Evolutionary conservation across 2,888 invertebrate species (phyloP).

Genomic region (Dyspetes luteomarginatus): DNA sequence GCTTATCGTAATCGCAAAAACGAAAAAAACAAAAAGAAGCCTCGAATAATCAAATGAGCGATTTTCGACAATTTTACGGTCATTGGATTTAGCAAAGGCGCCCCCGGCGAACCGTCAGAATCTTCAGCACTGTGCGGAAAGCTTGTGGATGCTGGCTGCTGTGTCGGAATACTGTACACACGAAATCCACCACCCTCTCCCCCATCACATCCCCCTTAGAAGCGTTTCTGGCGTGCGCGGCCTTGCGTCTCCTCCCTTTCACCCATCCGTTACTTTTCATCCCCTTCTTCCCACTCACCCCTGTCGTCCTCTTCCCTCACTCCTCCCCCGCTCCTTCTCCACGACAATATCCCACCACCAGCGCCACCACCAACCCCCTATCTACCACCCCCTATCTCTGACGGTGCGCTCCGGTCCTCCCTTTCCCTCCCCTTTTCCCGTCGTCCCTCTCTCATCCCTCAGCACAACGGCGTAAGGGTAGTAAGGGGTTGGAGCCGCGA

Average conservation of each 20-base stretch:
- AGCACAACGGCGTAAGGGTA: constrained; percentile 60
- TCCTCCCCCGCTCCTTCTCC: constrained; percentile 6
- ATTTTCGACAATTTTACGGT: background rate
- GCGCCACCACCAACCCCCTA: constrained; percentile 53
- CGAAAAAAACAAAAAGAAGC: background rate
- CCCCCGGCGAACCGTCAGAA: constrained; percentile 50
- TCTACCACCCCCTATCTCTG: constrained; percentile 37
- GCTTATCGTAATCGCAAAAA: no score
- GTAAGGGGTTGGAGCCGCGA: constrained; percentile 79
- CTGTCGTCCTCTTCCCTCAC: constrained; percentile 44
- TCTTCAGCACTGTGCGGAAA: constrained; percentile 74
- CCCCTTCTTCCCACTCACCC: constrained; percentile 48
- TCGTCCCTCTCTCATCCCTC: constrained; percentile 61
- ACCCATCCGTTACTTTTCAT: constrained; percentile 64
- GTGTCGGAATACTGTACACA: constrained; percentile 49
- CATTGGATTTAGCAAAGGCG: background rate
- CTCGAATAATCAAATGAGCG: background rate
- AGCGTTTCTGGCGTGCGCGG: constrained; percentile 55
- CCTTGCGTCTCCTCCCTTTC: constrained; percentile 66
- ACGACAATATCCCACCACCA: constrained; percentile 4
- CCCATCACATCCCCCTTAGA: constrained; percentile 16
- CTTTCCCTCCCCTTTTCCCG: constrained; percentile 65
- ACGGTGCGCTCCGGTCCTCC: constrained; percentile 38
- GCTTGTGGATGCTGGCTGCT: constrained; percentile 11
- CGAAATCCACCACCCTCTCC: constrained; percentile 4